Conservation (phyloP, 2,113 vertebrate genomes). For the Rhinolophus sinicus region DNA sequence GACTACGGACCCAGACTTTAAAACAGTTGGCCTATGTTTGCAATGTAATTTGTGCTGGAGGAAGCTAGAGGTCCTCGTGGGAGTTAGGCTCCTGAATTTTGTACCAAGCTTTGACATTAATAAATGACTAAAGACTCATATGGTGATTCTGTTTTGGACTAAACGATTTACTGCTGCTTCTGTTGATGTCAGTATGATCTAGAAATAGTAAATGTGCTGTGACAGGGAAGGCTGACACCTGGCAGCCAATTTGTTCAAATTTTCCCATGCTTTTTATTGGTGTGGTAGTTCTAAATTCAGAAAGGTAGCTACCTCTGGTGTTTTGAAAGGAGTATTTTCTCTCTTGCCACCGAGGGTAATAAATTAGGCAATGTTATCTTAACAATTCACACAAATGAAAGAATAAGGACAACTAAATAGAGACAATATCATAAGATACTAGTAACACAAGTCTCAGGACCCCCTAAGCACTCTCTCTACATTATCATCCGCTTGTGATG, state of each 20-base stretch:
- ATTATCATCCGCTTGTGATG: not conserved
- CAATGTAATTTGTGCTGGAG: not conserved
- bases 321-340: not conserved
- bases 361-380: not conserved
- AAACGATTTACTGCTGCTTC: not conserved
- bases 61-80: not conserved
- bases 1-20: conserved; percentile 10
- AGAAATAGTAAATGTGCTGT: not conserved
- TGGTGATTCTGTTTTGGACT: not conserved
- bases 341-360: not conserved
- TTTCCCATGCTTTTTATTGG: not conserved
- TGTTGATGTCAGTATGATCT: not conserved
- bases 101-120: not conserved
- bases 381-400: not conserved
- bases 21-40: conserved; percentile 32
- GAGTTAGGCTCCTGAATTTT: conserved; percentile 19
- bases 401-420: not conserved
- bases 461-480: not conserved
- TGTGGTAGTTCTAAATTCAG: not conserved
- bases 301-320: not conserved
- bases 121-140: conserved; percentile 27
- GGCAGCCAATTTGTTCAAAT: not conserved
- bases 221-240: not conserved
- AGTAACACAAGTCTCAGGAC: not conserved
- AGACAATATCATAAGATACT: not conserved